A percentile compares a stretch with the other conserved stretches of the same genome.
Conservation (phyloP, 2,797 vertebrate species). For the Parambassis ranga region DNA sequence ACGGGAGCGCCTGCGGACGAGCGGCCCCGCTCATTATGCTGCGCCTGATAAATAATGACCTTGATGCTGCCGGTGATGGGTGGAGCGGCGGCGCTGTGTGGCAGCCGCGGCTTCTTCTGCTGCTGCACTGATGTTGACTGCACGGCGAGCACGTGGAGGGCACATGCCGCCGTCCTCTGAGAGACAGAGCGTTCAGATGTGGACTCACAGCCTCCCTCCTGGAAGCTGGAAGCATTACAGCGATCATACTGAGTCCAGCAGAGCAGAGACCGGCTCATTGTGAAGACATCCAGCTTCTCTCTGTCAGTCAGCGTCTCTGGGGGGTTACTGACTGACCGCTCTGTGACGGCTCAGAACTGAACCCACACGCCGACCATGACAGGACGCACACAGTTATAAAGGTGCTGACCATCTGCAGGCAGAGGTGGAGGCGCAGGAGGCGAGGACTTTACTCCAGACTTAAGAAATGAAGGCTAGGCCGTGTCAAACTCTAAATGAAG, state of each 20-base stretch:
- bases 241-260: conserved; percentile 56
- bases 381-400: no score
- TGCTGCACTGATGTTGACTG: neutral
- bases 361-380: no score
- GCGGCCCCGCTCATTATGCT: conserved; percentile 20
- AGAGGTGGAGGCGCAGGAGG: no score
- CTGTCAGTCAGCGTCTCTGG: conserved; percentile 26
- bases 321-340: conserved; percentile 2
- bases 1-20: conserved; percentile 4
- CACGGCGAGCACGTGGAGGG: neutral
- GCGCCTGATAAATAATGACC: conserved; percentile 27
- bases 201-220: conserved; percentile 23
- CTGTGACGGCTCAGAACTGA: conserved; percentile 15
- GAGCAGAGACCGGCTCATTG: conserved; percentile 33
- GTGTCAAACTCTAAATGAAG: no score
- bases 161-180: neutral
- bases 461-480: no score
- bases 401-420: no score
- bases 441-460: no score
- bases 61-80: conserved; percentile 23
- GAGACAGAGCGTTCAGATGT: conserved; percentile 21
- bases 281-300: conserved; percentile 18
- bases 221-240: conserved; percentile 36
- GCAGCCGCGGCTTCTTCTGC: conserved; percentile 12
- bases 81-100: neutral